Percentiles rank a stretch among this genome's conserved stretches.
phyloP scores from a whole-genome alignment of 2,113 vertebrate genomes.

The Neodontobutis hainanensis region DNA sequence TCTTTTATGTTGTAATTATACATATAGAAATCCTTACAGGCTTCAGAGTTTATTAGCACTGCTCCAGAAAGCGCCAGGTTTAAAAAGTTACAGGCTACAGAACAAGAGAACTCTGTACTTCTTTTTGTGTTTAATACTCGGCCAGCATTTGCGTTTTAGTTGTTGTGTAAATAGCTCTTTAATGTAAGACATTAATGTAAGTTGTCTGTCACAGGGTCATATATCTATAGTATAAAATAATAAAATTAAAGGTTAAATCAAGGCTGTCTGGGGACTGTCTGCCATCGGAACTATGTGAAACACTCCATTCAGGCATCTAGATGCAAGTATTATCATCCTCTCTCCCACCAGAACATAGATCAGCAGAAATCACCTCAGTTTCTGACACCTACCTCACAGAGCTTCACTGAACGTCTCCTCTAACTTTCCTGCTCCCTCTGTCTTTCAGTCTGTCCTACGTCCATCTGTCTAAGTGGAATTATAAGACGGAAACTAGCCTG shows the following conservation, averaged over 20 bases:
- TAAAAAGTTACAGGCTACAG: too few relatives aligned
- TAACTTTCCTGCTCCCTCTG: constrained; percentile 3
- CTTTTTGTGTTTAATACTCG: too few relatives aligned
- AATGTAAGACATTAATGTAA: too few relatives aligned
- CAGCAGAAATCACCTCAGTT: constrained; percentile 60
- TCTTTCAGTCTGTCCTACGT: constrained; percentile 17
- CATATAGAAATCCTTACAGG: too few relatives aligned
- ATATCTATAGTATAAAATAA: too few relatives aligned
- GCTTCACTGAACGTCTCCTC: constrained; percentile 45
- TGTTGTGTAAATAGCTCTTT: too few relatives aligned
- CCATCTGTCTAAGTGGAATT: constrained; percentile 63
- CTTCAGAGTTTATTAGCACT: too few relatives aligned
- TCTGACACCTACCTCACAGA: constrained; percentile 48
- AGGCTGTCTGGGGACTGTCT: constrained; percentile 65
- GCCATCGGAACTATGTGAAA: constrained; percentile 52
- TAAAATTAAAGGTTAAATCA: constrained; percentile 5
- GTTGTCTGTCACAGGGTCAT: too few relatives aligned
- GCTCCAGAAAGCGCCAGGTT: too few relatives aligned
- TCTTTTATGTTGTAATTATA: too few relatives aligned
- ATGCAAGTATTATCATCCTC: constrained; percentile 40
- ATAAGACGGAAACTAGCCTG: constrained; percentile 66
- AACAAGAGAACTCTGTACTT: too few relatives aligned
- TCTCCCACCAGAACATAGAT: constrained; percentile 58
- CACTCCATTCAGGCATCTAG: constrained; percentile 47
- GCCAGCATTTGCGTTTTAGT: too few relatives aligned